Conservation (phyloP, 37 sponge, comb jelly and placozoan genomes). For the Hormiphora californensis region DNA sequence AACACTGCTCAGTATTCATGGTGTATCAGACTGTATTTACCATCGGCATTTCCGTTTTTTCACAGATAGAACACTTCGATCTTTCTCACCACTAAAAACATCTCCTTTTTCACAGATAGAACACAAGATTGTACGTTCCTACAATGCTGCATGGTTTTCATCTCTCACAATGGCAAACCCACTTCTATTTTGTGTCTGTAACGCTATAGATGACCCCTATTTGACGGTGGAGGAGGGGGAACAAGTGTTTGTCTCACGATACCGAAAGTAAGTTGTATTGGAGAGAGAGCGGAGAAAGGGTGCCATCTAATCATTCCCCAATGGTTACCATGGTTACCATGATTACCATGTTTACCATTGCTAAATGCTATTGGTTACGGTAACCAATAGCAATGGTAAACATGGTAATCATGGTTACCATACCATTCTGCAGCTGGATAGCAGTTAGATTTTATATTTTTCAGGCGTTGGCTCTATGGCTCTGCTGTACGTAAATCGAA, state of each 20-base stretch:
- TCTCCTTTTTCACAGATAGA: neutral
- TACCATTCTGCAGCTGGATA: too few species aligned
- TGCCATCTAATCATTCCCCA: too few species aligned
- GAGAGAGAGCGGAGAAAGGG: too few species aligned
- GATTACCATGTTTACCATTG: too few species aligned
- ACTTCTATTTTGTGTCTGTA: conserved; percentile 43
- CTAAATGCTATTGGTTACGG: too few species aligned
- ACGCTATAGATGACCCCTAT: conserved; percentile 28
- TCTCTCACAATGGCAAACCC: neutral
- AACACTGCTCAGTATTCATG: too few species aligned
- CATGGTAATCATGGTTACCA: too few species aligned
- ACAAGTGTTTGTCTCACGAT: conserved; percentile 21
- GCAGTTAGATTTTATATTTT: neutral
- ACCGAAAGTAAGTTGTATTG: conserved; percentile 21
- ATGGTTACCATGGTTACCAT: too few species aligned
- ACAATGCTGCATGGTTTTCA: conserved; percentile 5
- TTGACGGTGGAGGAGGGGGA: neutral
- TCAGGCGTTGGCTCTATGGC: conserved; percentile 52
- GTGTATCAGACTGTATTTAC: too few species aligned
- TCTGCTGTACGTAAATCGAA: neutral
- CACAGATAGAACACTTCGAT: too few species aligned
- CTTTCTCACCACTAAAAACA: neutral
- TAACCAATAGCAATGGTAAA: too few species aligned
- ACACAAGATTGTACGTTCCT: neutral
- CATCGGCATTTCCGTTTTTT: too few species aligned